A percentile compares a stretch with the other conserved stretches of the same genome.
Conservation (phyloP, 2,113 vertebrate genomes). For the Bostrychus sinensis region DNA sequence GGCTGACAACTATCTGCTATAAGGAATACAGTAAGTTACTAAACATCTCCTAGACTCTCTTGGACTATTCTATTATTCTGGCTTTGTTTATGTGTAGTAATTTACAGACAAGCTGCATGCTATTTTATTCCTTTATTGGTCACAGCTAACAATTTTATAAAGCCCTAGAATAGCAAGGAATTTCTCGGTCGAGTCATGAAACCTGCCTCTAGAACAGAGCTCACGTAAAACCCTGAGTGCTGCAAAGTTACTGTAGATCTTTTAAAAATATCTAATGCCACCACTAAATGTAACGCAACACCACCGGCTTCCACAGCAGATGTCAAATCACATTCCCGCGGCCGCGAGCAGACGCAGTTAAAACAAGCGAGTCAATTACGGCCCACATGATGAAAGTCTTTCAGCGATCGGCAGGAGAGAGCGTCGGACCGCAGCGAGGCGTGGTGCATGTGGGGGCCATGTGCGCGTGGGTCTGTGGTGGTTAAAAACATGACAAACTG, state of each 20-base stretch:
- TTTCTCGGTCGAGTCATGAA: too few species aligned
- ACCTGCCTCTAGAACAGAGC: too few species aligned
- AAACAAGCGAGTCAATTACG: constrained; percentile 59
- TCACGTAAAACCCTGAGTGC: background rate
- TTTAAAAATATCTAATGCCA: constrained; percentile 10
- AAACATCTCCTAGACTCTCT: too few species aligned
- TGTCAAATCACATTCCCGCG: constrained; percentile 50
- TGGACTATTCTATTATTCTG: too few species aligned
- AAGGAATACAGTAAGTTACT: too few species aligned
- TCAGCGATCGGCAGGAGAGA: constrained; percentile 13
- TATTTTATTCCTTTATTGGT: too few species aligned
- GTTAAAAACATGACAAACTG: constrained; percentile 10
- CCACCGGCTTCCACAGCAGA: constrained; percentile 51
- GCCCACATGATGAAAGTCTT: constrained; percentile 56
- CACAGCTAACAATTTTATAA: too few species aligned
- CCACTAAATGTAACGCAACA: constrained; percentile 40
- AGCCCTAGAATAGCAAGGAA: too few species aligned
- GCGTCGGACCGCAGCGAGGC: constrained; percentile 58
- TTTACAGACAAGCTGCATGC: too few species aligned
- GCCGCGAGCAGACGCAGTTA: constrained; percentile 46
- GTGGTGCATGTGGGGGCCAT: constrained; percentile 33
- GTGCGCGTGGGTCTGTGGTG: too few species aligned
- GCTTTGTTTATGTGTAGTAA: too few species aligned
- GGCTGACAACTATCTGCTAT: too few species aligned
- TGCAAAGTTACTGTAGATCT: constrained; percentile 16